Conservation (phyloP, 2,113 vertebrate genomes). For the Hassar affinis region DNA sequence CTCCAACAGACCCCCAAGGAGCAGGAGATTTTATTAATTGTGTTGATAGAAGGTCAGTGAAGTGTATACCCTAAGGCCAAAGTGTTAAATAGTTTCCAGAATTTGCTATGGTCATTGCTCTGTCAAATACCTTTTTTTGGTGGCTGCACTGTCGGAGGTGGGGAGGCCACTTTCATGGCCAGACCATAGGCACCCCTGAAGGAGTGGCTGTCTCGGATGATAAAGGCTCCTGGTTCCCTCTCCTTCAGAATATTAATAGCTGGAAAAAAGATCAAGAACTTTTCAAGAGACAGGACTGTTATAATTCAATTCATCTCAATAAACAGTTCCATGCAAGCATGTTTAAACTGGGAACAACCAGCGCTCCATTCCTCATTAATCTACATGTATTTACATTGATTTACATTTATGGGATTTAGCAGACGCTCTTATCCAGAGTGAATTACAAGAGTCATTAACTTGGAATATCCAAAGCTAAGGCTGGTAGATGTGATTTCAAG, state of each 20-base stretch:
- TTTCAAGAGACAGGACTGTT: not conserved
- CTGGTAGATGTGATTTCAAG: too few relatives aligned
- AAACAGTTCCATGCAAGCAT: not conserved
- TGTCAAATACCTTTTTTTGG: constrained; percentile 88
- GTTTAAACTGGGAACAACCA: not conserved
- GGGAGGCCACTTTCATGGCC: constrained; percentile 95
- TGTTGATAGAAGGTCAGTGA: constrained; percentile 13
- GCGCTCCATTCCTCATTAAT: not conserved
- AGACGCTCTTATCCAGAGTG: too few relatives aligned
- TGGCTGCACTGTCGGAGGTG: constrained; percentile 85
- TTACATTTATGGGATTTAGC: too few relatives aligned
- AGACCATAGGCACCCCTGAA: constrained; percentile 94
- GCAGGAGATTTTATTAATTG: not conserved
- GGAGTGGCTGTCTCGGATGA: constrained; percentile 96
- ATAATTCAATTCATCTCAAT: not conserved
- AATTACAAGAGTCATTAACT: too few relatives aligned
- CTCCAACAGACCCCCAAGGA: not conserved
- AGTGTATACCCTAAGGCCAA: not conserved
- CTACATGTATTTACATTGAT: too few relatives aligned
- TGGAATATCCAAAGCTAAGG: too few relatives aligned
- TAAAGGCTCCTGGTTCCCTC: constrained; percentile 89
- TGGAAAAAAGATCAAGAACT: constrained; percentile 58
- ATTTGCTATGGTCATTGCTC: constrained; percentile 67
- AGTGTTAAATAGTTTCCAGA: constrained; percentile 84
- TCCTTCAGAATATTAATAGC: constrained; percentile 89